Evolutionary conservation across 1,140 invertebrate species (phyloP).

Genomic region (Aphis craccivora): DNA sequence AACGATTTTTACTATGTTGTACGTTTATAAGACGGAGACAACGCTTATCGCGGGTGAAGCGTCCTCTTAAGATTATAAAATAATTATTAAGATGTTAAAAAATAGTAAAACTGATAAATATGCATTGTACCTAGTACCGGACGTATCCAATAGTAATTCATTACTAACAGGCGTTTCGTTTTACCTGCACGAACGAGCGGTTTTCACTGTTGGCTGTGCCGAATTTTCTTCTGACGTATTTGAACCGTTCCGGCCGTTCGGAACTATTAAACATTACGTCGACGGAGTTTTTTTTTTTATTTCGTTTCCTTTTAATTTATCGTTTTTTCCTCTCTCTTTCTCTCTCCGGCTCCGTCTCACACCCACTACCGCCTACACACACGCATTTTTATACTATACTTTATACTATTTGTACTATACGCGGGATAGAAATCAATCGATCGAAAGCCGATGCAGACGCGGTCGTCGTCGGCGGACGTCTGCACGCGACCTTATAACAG

Average conservation of each 20-base stretch:
- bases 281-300: conserved; percentile 12
- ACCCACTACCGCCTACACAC: neutral
- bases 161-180: neutral
- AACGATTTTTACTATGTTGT: no score
- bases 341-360: no score
- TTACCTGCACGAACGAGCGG: conserved; percentile 18
- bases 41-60: no score
- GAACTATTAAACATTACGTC: conserved; percentile 27
- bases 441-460: neutral
- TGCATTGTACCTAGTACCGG: neutral
- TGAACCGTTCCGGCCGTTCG: conserved; percentile 3
- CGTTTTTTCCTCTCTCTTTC: neutral
- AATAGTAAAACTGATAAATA: neutral
- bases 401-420: no score
- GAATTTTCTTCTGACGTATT: conserved; percentile 43
- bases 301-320: neutral
- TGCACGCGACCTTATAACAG: neutral
- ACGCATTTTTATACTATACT: no score
- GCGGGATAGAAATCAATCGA: neutral
- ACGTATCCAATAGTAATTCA: neutral
- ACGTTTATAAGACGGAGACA: no score
- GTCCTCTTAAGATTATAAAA: neutral
- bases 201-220: neutral
- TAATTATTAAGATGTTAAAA: neutral
- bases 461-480: neutral